Evolutionary conservation across 1,140 invertebrate genomes (phyloP).

Genomic region (Eriocheir sinensis): DNA sequence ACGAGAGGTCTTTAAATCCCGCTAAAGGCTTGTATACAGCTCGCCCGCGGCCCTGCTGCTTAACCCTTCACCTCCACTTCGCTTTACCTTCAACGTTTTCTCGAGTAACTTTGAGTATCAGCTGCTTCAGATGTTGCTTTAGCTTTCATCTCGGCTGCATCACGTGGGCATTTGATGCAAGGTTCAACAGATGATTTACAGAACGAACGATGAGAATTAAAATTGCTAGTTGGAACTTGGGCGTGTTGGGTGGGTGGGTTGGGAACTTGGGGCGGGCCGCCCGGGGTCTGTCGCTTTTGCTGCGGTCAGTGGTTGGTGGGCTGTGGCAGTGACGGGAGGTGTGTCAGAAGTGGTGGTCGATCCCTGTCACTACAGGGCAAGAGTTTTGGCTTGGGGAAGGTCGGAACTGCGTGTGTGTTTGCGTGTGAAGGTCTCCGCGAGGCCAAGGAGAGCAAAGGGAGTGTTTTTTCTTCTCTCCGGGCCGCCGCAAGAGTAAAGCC

Average conservation of each 20-base stretch:
- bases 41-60: neutral
- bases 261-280: neutral
- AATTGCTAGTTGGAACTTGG: slow-evolving; percentile 12
- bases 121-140: neutral
- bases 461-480: neutral
- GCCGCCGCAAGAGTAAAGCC: neutral
- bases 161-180: neutral
- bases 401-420: neutral
- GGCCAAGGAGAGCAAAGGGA: neutral
- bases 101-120: neutral
- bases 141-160: neutral
- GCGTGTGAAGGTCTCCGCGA: neutral
- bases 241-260: no score
- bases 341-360: neutral
- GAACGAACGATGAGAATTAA: neutral
- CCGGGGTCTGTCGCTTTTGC: neutral
- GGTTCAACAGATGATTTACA: neutral
- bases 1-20: neutral
- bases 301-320: slow-evolving; percentile 34
- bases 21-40: neutral
- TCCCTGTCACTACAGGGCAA: neutral
- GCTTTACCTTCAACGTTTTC: neutral
- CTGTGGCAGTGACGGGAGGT: neutral
- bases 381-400: neutral
- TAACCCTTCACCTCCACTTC: neutral